Evolutionary conservation across 2,888 invertebrate species (phyloP).

Genomic region (Acanthosoma haemorrhoidale): DNA sequence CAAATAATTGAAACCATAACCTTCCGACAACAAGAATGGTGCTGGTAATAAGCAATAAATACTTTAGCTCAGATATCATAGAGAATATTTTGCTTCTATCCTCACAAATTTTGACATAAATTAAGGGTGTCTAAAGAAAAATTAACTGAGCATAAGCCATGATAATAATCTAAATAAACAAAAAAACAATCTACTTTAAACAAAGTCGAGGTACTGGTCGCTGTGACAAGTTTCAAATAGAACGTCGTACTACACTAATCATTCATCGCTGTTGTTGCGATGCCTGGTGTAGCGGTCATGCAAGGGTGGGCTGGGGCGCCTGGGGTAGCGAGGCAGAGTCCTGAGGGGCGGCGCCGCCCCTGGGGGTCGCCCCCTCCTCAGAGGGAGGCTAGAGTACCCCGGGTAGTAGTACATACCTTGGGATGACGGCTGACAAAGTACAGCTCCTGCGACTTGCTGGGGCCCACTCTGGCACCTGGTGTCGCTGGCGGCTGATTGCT

Average conservation of each 20-base stretch:
- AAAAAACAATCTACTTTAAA: conserved; percentile 9
- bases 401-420: conserved; percentile 32
- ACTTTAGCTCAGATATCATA: no score
- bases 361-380: conserved; percentile 13
- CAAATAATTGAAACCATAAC: no score
- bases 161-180: no score
- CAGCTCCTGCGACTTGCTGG: conserved; percentile 29
- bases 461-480: conserved; percentile 23
- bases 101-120: no score
- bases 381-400: conserved; percentile 34
- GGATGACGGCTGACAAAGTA: conserved; percentile 34
- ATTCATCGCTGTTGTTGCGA: conserved; percentile 34
- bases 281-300: conserved; percentile 33
- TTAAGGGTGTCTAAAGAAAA: no score
- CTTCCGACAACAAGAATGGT: no score
- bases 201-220: background rate
- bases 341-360: conserved; percentile 1
- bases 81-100: no score
- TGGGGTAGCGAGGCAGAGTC: conserved; percentile 16
- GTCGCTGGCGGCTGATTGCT: background rate
- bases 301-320: conserved; percentile 22
- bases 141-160: no score
- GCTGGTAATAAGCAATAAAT: no score
- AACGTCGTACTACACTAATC: conserved; percentile 36
- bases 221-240: conserved; percentile 25